These are phyloP conservation scores for Lucinisca nassula DNA, from an alignment of 2,888 invertebrate genomes.

Conservation along the genomic window DNA sequence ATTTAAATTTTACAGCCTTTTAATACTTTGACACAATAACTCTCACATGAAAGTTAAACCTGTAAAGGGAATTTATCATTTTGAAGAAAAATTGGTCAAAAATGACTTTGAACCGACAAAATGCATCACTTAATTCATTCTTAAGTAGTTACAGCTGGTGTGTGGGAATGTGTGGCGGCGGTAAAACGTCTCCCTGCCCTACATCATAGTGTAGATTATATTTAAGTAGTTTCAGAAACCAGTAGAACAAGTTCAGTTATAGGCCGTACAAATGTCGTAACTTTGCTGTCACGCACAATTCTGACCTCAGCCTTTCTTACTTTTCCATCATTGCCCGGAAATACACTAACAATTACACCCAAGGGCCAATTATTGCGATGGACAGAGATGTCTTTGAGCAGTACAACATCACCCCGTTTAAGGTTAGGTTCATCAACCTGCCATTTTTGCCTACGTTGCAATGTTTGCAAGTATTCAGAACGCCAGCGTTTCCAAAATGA, in stretches of 20 bases:
- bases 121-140: too few species aligned
- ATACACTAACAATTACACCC: neutral
- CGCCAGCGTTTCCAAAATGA: slow-evolving; percentile 50
- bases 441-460: slow-evolving; percentile 44
- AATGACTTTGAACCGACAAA: too few species aligned
- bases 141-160: too few species aligned
- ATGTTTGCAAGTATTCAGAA: slow-evolving; percentile 28
- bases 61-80: too few species aligned
- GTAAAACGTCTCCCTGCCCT: too few species aligned
- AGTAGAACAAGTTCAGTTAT: neutral
- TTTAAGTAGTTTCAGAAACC: too few species aligned
- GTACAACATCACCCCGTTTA: slow-evolving; percentile 13
- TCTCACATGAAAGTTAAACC: too few species aligned
- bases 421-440: slow-evolving; percentile 17
- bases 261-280: neutral
- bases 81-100: too few species aligned
- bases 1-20: too few species aligned
- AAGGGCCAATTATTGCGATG: slow-evolving; percentile 31
- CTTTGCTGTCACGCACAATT: neutral
- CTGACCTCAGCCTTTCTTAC: slow-evolving; percentile 16
- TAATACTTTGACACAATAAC: too few species aligned
- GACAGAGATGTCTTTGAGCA: slow-evolving; percentile 32
- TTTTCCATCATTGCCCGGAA: slow-evolving; percentile 26
- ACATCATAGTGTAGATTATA: too few species aligned
- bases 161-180: too few species aligned